Conservation (phyloP, 2,797 vertebrate species). For the Macropus fuliginosus region DNA sequence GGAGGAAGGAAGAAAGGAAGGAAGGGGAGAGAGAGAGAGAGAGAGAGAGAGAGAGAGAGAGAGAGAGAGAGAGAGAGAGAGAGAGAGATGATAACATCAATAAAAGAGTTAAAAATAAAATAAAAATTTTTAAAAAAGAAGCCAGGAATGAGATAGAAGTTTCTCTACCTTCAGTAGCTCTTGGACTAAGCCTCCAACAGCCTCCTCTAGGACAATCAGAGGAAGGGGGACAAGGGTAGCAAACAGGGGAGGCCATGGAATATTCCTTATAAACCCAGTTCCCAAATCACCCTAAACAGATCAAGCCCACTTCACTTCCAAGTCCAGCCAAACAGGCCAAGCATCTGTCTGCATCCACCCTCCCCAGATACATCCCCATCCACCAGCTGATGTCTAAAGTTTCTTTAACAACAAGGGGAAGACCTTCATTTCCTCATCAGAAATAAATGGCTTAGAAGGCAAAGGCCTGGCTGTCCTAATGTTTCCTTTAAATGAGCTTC, state of each 20-base stretch:
- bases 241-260: neutral
- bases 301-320: neutral
- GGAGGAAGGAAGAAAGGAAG: no score
- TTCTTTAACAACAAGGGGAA: neutral
- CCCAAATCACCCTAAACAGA: neutral
- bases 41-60: no score
- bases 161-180: neutral
- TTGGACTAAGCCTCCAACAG: no score
- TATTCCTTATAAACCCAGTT: neutral
- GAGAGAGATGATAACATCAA: no score
- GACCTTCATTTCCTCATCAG: neutral
- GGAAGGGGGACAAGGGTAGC: neutral
- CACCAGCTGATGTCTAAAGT: neutral
- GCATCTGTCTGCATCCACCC: neutral
- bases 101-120: neutral
- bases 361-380: neutral
- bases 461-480: neutral
- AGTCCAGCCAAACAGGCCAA: neutral
- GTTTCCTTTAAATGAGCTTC: neutral
- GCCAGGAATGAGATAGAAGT: neutral
- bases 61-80: no score
- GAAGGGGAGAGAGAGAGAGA: no score
- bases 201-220: neutral
- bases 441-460: neutral
- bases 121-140: neutral